Conservation (phyloP, 1,140 invertebrate species). For the Sitophilus oryzae region DNA sequence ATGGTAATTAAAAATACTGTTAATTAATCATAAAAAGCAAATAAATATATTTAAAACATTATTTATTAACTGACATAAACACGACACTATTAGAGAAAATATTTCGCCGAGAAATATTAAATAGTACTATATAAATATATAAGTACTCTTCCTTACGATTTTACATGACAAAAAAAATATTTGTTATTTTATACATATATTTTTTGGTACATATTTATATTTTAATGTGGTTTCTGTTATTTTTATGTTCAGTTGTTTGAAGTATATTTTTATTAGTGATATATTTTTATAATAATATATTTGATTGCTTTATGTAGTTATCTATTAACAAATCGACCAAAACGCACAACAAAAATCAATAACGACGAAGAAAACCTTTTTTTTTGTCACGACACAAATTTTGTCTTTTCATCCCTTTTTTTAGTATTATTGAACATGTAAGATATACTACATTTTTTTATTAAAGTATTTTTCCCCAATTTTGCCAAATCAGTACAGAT, state of each 20-base stretch:
- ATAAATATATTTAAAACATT: too few relatives aligned
- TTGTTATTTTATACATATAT: constrained; percentile 28
- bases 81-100: too few relatives aligned
- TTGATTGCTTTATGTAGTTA: constrained; percentile 4
- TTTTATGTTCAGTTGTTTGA: constrained; percentile 18
- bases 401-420: not conserved
- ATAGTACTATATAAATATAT: too few relatives aligned
- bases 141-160: too few relatives aligned
- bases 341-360: not conserved
- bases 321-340: not conserved
- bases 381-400: not conserved
- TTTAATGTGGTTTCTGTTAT: constrained; percentile 30
- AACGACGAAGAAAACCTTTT: not conserved
- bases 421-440: not conserved
- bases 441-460: not conserved
- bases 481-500: too few relatives aligned
- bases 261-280: constrained; percentile 12
- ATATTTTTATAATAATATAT: constrained; percentile 3
- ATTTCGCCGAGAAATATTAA: too few relatives aligned
- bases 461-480: too few relatives aligned
- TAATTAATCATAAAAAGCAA: too few relatives aligned
- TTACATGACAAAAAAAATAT: constrained; percentile 5
- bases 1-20: too few relatives aligned
- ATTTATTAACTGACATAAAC: too few relatives aligned
- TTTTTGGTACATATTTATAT: constrained; percentile 32